Evolutionary conservation across 2,888 invertebrate genomes (phyloP), one percentile per base, ranked within the genome.

Genomic region (Tenodera sinensis): DNA sequence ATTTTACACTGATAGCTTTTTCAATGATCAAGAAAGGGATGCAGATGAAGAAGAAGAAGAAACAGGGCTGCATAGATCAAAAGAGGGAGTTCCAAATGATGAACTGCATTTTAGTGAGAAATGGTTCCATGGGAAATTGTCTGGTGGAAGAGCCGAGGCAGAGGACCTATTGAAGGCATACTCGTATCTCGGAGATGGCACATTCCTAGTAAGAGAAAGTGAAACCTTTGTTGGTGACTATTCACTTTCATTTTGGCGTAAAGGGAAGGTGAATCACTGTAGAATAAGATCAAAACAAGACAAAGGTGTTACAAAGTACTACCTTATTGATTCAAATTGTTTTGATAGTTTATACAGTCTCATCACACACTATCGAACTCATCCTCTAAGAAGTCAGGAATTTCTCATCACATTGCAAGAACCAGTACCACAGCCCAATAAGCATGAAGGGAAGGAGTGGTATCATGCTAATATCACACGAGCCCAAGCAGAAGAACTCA

Each of bases 201-300:
- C 98, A 0, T 98, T 98, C 93, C 94, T 98, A 47, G 99, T 99
- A 0, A 95, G 99, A 54, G 98, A 98, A 91, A 98, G 98, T 92
- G 98, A 98, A 42, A 99, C 98, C 0, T 99, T 99, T 93, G 98
- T 98, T 0, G 99, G 99, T 0, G 99, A 99, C 93, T 99, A 98
- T 92, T 98, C 98, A 90, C 94, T 99, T 42, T 99, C 98, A 0
- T 99, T 99, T 93, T 98, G 98, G 93, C 95, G 98, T 25, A 96
- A 97, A 91, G 97, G 97, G 83, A 96, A 96, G 92, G 98, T 98
- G 0, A 98, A 98, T 93, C 99, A 99, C 93, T 98, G 98, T 93
- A 95, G 98, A 85, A 99, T 99, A 90, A 97, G 97, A 92, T 94
- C 98, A 88, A 97, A 97, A 92, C 98, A 98, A 92, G 98, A 98